phyloP scores from a whole-genome alignment of 2,113 vertebrate species.

The Cephalopterus ornatus region DNA sequence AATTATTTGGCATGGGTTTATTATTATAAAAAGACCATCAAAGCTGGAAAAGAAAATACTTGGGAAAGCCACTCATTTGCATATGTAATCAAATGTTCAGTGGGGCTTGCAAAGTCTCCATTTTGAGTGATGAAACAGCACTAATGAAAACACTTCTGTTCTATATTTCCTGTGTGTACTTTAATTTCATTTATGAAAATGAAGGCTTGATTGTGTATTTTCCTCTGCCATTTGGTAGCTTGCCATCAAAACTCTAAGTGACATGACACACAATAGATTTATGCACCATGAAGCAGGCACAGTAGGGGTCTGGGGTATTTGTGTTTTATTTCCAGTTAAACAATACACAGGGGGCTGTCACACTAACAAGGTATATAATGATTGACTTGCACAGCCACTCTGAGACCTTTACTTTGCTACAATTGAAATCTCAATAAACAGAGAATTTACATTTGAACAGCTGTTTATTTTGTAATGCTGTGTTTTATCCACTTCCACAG shows the following conservation, averaged over 20 bases:
- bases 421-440: constrained; percentile 73
- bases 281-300: constrained; percentile 72
- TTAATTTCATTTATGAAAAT: constrained; percentile 59
- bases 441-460: constrained; percentile 75
- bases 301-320: constrained; percentile 69
- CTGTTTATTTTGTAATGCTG: constrained; percentile 65
- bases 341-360: constrained; percentile 76
- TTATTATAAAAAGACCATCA: not conserved
- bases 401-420: constrained; percentile 68
- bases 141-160: constrained; percentile 40
- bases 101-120: not conserved
- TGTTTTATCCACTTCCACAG: not conserved
- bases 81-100: not conserved
- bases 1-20: not conserved
- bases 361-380: constrained; percentile 79
- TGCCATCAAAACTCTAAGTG: constrained; percentile 74
- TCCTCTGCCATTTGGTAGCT: constrained; percentile 69
- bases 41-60: not conserved
- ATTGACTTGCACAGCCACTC: constrained; percentile 76
- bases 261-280: constrained; percentile 61
- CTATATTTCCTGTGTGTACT: constrained; percentile 2
- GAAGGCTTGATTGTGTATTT: constrained; percentile 58
- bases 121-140: not conserved
- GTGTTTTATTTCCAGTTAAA: constrained; percentile 77
- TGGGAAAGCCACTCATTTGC: not conserved